These are phyloP conservation scores for Salpingus planirostris DNA, from an alignment of 2,888 invertebrate species.

Conservation along the genomic window DNA sequence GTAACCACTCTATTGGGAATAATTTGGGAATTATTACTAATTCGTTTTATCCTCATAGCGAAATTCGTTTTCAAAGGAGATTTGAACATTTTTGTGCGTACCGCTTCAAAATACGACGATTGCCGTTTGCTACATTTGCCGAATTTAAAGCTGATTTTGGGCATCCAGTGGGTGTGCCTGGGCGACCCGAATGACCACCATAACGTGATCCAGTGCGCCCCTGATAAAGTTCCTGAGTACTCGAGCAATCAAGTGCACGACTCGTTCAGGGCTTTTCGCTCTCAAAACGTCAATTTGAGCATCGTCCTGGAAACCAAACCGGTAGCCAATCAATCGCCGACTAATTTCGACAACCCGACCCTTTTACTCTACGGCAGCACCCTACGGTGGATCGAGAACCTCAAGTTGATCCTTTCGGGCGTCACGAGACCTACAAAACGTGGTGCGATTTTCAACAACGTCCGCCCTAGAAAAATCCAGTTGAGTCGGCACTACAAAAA, in stretches of 20 bases:
- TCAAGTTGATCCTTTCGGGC: slow-evolving; percentile 84
- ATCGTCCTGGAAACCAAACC: slow-evolving; percentile 68
- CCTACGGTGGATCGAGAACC: slow-evolving; percentile 89
- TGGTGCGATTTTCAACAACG: slow-evolving; percentile 79
- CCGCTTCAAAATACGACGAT: slow-evolving; percentile 98
- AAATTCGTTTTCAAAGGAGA: slow-evolving; percentile 89
- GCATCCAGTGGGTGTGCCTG: slow-evolving; percentile 83
- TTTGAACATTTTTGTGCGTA: slow-evolving; percentile 88
- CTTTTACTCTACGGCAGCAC: slow-evolving; percentile 88
- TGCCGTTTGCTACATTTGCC: slow-evolving; percentile 89
- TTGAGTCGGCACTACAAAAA: slow-evolving; percentile 87
- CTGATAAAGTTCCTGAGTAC: slow-evolving; percentile 92
- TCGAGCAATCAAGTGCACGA: slow-evolving; percentile 94
- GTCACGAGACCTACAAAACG: slow-evolving; percentile 91
- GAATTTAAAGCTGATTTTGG: slow-evolving; percentile 71
- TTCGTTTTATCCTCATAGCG: slow-evolving; percentile 44
- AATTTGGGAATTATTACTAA: no score
- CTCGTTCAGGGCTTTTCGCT: slow-evolving; percentile 90
- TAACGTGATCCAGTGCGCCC: slow-evolving; percentile 89
- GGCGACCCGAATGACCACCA: slow-evolving; percentile 96
- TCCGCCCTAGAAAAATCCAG: slow-evolving; percentile 78
- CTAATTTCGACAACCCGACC: slow-evolving; percentile 54
- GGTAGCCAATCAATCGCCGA: slow-evolving; percentile 39
- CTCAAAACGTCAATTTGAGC: slow-evolving; percentile 71
- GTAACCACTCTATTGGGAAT: slow-evolving; percentile 44